Evolutionary conservation across 2,888 invertebrate genomes (phyloP).

Genomic region (Pomacea canaliculata): DNA sequence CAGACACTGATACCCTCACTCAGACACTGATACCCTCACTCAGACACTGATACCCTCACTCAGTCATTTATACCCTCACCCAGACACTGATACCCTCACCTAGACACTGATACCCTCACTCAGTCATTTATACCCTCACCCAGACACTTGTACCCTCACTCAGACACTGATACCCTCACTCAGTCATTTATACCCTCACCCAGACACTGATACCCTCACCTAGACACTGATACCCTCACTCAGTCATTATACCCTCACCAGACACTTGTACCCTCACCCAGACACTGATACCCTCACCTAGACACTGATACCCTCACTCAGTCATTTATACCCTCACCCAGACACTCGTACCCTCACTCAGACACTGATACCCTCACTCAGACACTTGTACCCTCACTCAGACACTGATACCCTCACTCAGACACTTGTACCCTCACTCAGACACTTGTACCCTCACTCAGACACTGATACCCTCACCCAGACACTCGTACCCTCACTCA

Average conservation of each 20-base stretch:
- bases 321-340: too few relatives aligned
- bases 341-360: not conserved
- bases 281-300: not conserved
- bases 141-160: not conserved
- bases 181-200: not conserved
- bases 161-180: slow-evolving; percentile 1
- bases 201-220: slow-evolving; percentile 1
- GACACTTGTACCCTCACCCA: not conserved
- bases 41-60: not conserved
- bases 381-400: not conserved
- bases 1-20: not conserved
- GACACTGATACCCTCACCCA: not conserved
- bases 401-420: not conserved
- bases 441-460: not conserved
- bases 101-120: not conserved
- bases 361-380: not conserved
- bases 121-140: not conserved
- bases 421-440: not conserved
- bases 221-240: not conserved
- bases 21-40: not conserved
- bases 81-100: not conserved
- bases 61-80: slow-evolving; percentile 6
- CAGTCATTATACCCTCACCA: too few relatives aligned
- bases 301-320: not conserved
- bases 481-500: not conserved